These are phyloP conservation scores for Vireo altiloquus DNA, from an alignment of 2,113 vertebrate species.

Conservation along the genomic window DNA sequence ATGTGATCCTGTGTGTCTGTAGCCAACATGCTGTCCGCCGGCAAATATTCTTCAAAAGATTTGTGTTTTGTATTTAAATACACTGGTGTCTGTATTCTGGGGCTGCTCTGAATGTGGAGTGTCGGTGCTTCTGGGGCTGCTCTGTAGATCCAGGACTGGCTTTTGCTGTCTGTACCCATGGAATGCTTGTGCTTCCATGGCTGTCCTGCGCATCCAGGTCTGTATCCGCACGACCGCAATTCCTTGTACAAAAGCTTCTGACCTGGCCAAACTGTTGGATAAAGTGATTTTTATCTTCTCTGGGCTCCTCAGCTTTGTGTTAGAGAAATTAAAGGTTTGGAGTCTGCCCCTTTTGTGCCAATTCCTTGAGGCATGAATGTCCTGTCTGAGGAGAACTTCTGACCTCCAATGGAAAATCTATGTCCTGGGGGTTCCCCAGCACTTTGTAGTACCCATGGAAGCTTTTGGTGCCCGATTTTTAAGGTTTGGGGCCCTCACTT, in stretches of 20 bases:
- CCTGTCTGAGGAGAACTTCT: background rate
- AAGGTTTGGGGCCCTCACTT: background rate
- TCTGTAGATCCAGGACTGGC: background rate
- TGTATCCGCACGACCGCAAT: fast-evolving
- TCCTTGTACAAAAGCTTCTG: background rate
- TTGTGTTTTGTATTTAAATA: background rate
- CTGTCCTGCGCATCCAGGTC: background rate
- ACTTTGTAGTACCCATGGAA: background rate
- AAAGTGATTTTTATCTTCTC: background rate
- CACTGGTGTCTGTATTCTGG: background rate
- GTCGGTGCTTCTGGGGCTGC: background rate
- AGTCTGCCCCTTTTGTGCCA: background rate
- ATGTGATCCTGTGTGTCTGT: background rate
- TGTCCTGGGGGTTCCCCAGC: background rate
- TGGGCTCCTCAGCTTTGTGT: background rate
- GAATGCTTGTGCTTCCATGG: background rate
- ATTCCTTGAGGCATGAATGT: background rate
- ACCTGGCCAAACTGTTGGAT: background rate
- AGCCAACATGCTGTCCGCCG: background rate
- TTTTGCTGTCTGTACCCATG: background rate
- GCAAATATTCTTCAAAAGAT: background rate
- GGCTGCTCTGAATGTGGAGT: background rate
- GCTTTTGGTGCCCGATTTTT: background rate
- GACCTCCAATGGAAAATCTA: background rate
- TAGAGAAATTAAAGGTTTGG: background rate